Base-by-base conservation (phyloP, 2,888 invertebrate species). In the Mechanitis messenoides region DNA sequence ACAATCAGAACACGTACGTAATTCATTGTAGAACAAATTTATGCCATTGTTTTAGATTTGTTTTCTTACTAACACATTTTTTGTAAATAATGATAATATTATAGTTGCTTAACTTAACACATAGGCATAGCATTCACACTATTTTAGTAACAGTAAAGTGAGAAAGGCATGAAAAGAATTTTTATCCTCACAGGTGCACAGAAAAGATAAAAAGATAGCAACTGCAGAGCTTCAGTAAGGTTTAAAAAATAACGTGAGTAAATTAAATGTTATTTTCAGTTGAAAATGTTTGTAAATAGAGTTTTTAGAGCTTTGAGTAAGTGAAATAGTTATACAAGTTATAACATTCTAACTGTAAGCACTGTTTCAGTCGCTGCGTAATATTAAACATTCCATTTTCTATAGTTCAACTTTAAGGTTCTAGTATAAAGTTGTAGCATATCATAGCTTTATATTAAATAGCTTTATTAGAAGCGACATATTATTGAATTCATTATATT, bases 1-100 rank as follows among this genome's bases (percentile, higher is more conserved):
- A 93, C 68, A 90, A 92, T 62, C 93, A 92, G 67, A 93, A 93
- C 69, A 93, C 93, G 87, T 93, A 91, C 77, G 93, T 42, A 9
- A 9, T 42, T 9, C 9, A 7, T 42, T 2, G 9, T 92, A 84
- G 7, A 53, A 20, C 31, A 31, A 33, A 31, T 45, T 42, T 47
- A 38, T 47, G 12, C 9, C 9, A 42, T 6, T 33, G 11, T 33
- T 42, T 45, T 58, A 33, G 28, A 11, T 28, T 45, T 12, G 11
- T n/a, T 28, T 54, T 31, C 42, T 12, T 54, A n/a, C n/a, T 54
- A 9, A 20, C 33, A 20, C 33, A 20, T n/a, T 12, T n/a, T n/a
- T n/a, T 50, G 50, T 20, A 50, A 50, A 28, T 50, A 50, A 31
- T 20, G 5, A 3, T n/a, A 2, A 50, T 50, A 50, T 20, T 50